Percentiles rank a stretch among this genome's conserved stretches.
phyloP scores from a whole-genome alignment of 1,140 invertebrate species.

The Caenorhabditis brenneri region DNA sequence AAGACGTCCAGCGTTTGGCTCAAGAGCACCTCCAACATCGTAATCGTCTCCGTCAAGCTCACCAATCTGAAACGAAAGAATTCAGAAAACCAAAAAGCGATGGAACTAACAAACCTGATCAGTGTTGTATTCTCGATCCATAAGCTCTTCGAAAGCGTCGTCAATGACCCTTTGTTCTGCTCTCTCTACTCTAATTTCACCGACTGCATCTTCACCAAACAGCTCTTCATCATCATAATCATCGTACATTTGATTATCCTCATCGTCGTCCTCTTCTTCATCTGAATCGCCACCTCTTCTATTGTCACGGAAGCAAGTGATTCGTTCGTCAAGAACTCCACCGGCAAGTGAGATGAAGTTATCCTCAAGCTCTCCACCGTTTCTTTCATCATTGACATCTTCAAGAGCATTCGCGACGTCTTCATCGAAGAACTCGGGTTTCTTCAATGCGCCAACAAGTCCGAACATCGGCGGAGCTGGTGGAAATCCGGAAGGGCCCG shows the following conservation, averaged over 20 bases:
- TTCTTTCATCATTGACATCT: constrained; percentile 78
- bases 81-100: not conserved
- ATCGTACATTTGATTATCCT: constrained; percentile 48
- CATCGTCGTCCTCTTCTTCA: constrained; percentile 48
- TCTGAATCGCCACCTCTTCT: constrained; percentile 44
- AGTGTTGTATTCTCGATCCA: constrained; percentile 82
- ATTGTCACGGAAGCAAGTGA: not conserved
- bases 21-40: constrained; percentile 33
- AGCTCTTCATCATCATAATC: constrained; percentile 70
- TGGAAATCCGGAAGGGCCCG: constrained; percentile 76
- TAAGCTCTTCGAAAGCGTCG: constrained; percentile 89
- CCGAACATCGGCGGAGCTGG: constrained; percentile 76
- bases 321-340: constrained; percentile 72
- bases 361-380: constrained; percentile 86
- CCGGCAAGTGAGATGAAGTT: constrained; percentile 85
- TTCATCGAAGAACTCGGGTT: constrained; percentile 44
- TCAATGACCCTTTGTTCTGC: constrained; percentile 83
- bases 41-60: constrained; percentile 72
- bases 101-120: constrained; percentile 81
- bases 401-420: constrained; percentile 47
- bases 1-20: constrained; percentile 46
- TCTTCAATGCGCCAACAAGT: constrained; percentile 47
- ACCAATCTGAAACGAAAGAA: constrained; percentile 48
- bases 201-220: constrained; percentile 81
- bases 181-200: constrained; percentile 77